Percentiles rank a stretch among this genome's conserved stretches.
Evolutionary conservation across 35 echinoderm and acorn worm genomes (phyloP).

Genomic region (Holothuria glaberrima): DNA sequence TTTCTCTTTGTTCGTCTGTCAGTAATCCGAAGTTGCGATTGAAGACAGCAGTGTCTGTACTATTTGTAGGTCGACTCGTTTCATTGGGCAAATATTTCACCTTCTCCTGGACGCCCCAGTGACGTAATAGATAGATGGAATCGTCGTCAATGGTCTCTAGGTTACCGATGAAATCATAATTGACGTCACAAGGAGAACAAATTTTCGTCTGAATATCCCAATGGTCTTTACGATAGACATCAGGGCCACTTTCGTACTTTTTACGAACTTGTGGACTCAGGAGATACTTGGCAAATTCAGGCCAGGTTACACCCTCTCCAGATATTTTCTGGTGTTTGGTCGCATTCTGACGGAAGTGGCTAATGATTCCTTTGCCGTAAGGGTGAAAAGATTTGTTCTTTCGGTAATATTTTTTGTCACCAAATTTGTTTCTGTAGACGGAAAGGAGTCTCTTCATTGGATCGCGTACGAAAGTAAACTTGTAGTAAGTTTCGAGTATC

Average conservation of each 20-base stretch:
- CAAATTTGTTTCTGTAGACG: slow-evolving; percentile 91
- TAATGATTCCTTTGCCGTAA: slow-evolving; percentile 88
- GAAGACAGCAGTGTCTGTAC: slow-evolving; percentile 53
- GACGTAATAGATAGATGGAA: slow-evolving; percentile 73
- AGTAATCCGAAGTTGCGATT: slow-evolving; percentile 74
- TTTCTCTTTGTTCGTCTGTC: slow-evolving; percentile 26
- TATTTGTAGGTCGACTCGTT: slow-evolving; percentile 83
- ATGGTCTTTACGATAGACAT: slow-evolving; percentile 77
- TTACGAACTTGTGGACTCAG: slow-evolving; percentile 63
- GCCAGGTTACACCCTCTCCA: slow-evolving; percentile 82
- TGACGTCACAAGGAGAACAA: slow-evolving; percentile 78
- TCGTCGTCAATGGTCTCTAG: slow-evolving; percentile 82
- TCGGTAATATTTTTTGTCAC: slow-evolving; percentile 53
- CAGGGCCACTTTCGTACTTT: slow-evolving; percentile 64
- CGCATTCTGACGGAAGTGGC: slow-evolving; percentile 68
- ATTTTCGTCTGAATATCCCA: slow-evolving; percentile 78
- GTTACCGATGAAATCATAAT: slow-evolving; percentile 91
- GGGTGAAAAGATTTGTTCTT: slow-evolving; percentile 71
- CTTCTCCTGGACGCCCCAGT: slow-evolving; percentile 56
- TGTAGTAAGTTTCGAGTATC: slow-evolving; percentile 70
- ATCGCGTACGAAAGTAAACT: slow-evolving; percentile 88
- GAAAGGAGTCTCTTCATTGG: slow-evolving; percentile 85
- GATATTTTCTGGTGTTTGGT: slow-evolving; percentile 53
- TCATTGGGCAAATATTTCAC: slow-evolving; percentile 73
- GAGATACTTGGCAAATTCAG: slow-evolving; percentile 84